Percentiles rank a stretch among this genome's conserved stretches.
Evolutionary conservation across 2,113 vertebrate species (phyloP).

Genomic region (Telmatochromis sp.): DNA sequence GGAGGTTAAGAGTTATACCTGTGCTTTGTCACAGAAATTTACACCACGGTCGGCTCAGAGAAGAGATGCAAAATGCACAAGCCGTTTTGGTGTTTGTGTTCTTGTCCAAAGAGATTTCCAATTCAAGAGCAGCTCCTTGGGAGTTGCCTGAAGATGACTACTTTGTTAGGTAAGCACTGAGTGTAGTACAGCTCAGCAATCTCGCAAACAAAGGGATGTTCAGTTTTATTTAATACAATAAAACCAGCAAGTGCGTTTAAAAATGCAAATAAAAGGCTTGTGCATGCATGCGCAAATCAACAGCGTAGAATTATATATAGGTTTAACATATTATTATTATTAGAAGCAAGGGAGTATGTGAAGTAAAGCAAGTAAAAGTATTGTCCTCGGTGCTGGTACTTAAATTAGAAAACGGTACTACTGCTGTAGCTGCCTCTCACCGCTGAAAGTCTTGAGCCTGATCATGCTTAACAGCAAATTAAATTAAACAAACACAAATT

Average conservation of each 20-base stretch:
- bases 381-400: background rate
- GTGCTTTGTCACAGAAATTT: conserved; percentile 19
- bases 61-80: conserved; percentile 4
- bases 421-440: background rate
- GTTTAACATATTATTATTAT: background rate
- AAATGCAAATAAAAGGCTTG: conserved; percentile 13
- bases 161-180: conserved; percentile 16
- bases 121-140: background rate
- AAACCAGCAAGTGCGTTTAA: conserved; percentile 7
- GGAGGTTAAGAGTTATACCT: conserved; percentile 27
- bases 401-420: background rate
- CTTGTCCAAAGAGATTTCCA: background rate
- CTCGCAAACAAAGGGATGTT: background rate
- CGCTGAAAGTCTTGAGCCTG: conserved; percentile 10
- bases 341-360: background rate
- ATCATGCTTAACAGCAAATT: conserved; percentile 23
- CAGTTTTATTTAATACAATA: conserved; percentile 25
- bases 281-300: background rate
- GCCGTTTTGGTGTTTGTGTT: background rate
- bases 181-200: background rate
- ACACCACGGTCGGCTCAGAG: background rate
- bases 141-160: conserved; percentile 4
- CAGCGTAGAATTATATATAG: background rate
- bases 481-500: conserved; percentile 35
- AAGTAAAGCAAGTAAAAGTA: background rate